These are phyloP conservation scores for Aptenodytes patagonicus DNA, from an alignment of 2,113 vertebrate species.

Conservation along the genomic window DNA sequence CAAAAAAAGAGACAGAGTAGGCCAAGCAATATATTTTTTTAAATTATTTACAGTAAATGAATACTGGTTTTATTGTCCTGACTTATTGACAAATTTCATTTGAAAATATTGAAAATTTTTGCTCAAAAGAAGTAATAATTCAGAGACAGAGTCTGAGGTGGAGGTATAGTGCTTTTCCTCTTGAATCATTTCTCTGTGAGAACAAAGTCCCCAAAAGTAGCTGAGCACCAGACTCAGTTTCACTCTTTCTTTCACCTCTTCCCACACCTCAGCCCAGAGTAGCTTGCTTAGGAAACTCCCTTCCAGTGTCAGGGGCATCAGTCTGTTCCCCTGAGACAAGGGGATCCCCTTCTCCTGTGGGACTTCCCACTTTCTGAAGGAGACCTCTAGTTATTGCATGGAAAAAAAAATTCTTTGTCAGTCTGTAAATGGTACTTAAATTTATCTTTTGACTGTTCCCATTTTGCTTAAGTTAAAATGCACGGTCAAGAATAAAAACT, in stretches of 20 bases:
- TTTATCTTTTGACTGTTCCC: background rate
- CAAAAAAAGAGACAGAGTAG: background rate
- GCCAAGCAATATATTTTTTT: background rate
- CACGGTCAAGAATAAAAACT: background rate
- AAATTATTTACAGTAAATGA: background rate
- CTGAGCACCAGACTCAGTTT: background rate
- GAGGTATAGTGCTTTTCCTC: background rate
- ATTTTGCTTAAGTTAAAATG: background rate
- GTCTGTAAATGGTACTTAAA: background rate
- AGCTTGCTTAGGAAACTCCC: background rate
- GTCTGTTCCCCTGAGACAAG: background rate
- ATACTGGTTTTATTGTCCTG: background rate
- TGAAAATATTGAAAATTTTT: background rate
- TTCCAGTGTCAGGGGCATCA: background rate
- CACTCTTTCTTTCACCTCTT: background rate
- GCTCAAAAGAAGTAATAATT: background rate
- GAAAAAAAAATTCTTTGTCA: background rate
- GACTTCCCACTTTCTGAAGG: background rate
- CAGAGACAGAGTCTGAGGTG: background rate
- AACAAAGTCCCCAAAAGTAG: background rate
- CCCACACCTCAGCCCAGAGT: background rate
- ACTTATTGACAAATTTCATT: fast-evolving
- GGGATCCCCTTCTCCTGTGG: background rate
- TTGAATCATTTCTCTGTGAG: background rate
- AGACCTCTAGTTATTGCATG: background rate